Conservation (phyloP, 2,888 invertebrate species). For the Eristalis tenax region DNA sequence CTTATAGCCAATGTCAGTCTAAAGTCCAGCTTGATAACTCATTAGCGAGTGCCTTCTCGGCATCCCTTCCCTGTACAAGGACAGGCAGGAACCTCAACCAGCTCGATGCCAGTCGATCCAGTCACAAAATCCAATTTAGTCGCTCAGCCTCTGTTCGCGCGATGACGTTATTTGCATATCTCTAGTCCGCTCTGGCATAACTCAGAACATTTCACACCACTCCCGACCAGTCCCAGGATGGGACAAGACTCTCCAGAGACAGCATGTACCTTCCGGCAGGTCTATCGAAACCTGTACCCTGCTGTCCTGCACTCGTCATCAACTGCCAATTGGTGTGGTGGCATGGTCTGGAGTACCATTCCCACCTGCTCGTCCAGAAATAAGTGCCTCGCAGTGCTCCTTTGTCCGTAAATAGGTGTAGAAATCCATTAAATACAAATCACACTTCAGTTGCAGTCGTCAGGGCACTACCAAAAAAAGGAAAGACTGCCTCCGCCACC, state of each 20-base stretch:
- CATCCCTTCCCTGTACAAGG: neutral
- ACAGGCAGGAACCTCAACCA: neutral
- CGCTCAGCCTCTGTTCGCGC: neutral
- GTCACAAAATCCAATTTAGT: neutral
- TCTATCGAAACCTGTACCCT: slow-evolving; percentile 36
- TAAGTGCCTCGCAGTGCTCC: slow-evolving; percentile 43
- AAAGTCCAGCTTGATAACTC: no score
- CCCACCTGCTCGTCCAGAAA: slow-evolving; percentile 63
- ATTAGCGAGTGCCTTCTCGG: neutral
- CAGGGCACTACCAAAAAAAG: slow-evolving; percentile 40
- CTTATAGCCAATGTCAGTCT: neutral
- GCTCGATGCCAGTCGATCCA: neutral
- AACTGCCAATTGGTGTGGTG: slow-evolving; percentile 5
- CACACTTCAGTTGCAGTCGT: slow-evolving; percentile 65
- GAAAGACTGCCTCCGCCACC: slow-evolving; percentile 23
- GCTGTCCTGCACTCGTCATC: slow-evolving; percentile 28
- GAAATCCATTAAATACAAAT: slow-evolving; percentile 71
- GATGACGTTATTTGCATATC: slow-evolving; percentile 1
- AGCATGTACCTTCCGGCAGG: slow-evolving; percentile 60
- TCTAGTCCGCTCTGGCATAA: neutral
- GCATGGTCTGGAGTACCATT: slow-evolving; percentile 19
- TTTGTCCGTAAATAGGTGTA: slow-evolving; percentile 59
- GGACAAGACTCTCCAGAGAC: slow-evolving; percentile 17
- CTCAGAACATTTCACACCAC: slow-evolving; percentile 13
- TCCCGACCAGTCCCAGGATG: neutral